Evolutionary conservation across 2,888 invertebrate genomes (phyloP).

Genomic region (Xestoiulus laeticollis): DNA sequence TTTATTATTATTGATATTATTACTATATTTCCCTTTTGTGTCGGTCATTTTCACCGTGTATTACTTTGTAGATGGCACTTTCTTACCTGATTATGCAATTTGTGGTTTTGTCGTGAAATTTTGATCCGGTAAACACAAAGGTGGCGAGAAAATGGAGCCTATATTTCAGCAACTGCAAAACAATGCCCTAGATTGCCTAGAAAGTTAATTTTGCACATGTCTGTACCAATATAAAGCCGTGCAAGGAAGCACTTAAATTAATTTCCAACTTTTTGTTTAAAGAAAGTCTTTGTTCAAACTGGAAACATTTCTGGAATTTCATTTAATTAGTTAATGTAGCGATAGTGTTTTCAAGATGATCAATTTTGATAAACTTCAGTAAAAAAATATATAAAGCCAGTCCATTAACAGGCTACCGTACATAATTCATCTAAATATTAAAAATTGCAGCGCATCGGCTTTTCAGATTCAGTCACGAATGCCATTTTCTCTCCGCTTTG

Average conservation of each 20-base stretch:
- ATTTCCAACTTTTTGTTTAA: neutral
- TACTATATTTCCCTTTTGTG: neutral
- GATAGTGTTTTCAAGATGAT: too few species aligned
- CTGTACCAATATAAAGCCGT: neutral
- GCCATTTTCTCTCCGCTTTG: slow-evolving; percentile 7
- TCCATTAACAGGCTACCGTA: too few species aligned
- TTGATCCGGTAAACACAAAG: neutral
- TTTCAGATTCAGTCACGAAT: neutral
- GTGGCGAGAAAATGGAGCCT: slow-evolving; percentile 1
- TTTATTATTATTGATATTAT: slow-evolving; percentile 24
- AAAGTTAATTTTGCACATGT: neutral
- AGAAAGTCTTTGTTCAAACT: neutral
- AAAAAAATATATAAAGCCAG: too few species aligned
- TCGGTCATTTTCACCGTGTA: neutral
- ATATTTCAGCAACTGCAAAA: neutral
- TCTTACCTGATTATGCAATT: slow-evolving; percentile 23
- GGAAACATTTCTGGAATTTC: too few species aligned
- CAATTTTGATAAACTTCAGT: too few species aligned
- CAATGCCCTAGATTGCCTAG: too few species aligned
- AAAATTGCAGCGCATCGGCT: neutral
- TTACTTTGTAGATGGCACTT: slow-evolving; percentile 1
- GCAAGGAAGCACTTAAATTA: too few species aligned
- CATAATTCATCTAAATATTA: too few species aligned
- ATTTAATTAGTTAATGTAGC: too few species aligned
- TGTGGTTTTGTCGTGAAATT: neutral